Base-by-base conservation (phyloP, 2,888 invertebrate species). In the Aspidiotus destructor region DNA sequence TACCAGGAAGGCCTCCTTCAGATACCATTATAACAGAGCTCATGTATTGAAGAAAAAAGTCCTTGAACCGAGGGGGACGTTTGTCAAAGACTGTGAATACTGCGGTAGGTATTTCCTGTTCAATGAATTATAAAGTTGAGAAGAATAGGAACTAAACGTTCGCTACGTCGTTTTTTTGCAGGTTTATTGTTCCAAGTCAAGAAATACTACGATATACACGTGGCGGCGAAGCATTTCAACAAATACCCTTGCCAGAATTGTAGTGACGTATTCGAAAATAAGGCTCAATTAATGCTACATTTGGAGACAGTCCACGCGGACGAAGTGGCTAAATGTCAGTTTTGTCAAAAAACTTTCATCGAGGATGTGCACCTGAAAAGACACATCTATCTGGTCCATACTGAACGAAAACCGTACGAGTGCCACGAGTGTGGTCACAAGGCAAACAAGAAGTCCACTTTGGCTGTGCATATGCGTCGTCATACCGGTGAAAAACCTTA, bases 401-500 rank as follows among this genome's bases (percentile, higher is more conserved):
- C 67, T 16, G 48, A 67, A n/a, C 41, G 67, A 8, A 67, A 58
- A 48, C 67, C 67, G 3, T 67, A 67, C 67, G 67, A 67, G 41
- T 67, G 67, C 15, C 28, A 67, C 52, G 28, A 58, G 8, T 67
- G 67, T 40, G 60, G 67, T 28, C 57, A 67, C 42, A 67, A 67
- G 41, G 67, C 67, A 8, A 67, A 67, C 48, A 67, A 67, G 15
- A 67, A 67, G 58, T 57, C 67, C 3, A 67, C 67, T 6, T 40
- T 67, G 10, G 58, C 42, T 16, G 67, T 67, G 11, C 67, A 67
- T 15, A 67, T 67, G 15, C 67, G 67, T 52, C 41, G 60, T 28
- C 67, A 67, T 58, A 67, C 67, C 48, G 67, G 67, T 28, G 67
- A 67, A 67, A 67, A 60, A 48, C 67, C 67, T 10, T 67, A 60